A percentile compares a stretch with the other conserved stretches of the same genome.
phyloP scores from a whole-genome alignment of 1,140 invertebrate species.

The Macrobrachium rosenbergii region DNA sequence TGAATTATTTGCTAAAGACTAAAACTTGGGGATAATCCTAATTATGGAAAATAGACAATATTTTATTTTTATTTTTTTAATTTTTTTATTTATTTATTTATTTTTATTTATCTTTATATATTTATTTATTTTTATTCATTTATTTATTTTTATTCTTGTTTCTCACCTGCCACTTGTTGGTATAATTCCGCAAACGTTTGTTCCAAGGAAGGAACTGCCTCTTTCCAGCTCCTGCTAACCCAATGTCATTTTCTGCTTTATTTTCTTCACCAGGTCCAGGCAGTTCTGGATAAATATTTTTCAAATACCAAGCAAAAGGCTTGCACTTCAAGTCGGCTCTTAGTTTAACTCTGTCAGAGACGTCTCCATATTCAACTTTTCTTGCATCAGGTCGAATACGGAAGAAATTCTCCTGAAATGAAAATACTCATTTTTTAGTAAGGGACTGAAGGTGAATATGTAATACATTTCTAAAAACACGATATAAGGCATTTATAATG shows the following conservation, averaged over 20 bases:
- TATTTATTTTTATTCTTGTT: too few relatives aligned
- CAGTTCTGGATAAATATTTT: constrained; percentile 91
- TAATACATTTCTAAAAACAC: too few relatives aligned
- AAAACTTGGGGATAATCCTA: not conserved
- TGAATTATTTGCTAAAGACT: not conserved
- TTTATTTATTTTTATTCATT: too few relatives aligned
- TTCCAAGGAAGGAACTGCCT: constrained; percentile 50
- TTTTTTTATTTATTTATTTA: too few relatives aligned
- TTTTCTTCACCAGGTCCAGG: constrained; percentile 67
- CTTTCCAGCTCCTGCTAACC: not conserved
- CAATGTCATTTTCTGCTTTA: constrained; percentile 18
- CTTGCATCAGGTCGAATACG: constrained; percentile 78
- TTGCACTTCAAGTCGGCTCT: constrained; percentile 84
- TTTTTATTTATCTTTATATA: too few relatives aligned
- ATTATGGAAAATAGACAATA: constrained; percentile 67
- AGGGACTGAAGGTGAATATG: not conserved
- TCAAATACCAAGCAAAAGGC: constrained; percentile 93
- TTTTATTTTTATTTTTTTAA: too few relatives aligned
- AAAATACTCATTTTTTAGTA: constrained; percentile 23
- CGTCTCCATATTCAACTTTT: constrained; percentile 82
- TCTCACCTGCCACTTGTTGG: constrained; percentile 46
- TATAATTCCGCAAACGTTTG: constrained; percentile 38
- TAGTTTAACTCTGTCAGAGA: constrained; percentile 80
- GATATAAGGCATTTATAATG: too few relatives aligned
- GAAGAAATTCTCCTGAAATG: constrained; percentile 81